A percentile compares a stretch with the other conserved stretches of the same genome.
These are phyloP conservation scores for Darevskia nairensis DNA, from an alignment of 2,797 vertebrate genomes.

Conservation along the genomic window DNA sequence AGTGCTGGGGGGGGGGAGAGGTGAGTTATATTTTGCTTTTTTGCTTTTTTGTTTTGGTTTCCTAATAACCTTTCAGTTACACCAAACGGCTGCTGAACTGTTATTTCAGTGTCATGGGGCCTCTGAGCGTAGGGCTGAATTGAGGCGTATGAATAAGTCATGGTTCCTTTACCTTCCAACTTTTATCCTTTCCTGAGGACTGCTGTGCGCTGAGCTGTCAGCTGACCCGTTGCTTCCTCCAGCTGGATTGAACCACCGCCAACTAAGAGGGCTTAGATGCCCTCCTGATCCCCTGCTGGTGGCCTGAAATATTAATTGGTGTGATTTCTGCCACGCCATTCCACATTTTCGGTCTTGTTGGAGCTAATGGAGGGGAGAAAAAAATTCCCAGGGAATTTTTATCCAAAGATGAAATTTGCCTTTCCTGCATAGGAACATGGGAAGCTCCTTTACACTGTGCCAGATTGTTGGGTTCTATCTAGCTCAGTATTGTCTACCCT, in stretches of 20 bases:
- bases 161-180: neutral
- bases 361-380: neutral
- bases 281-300: neutral
- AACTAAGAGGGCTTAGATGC: too few species aligned
- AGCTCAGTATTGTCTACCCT: too few species aligned
- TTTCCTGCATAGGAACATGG: neutral
- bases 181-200: neutral
- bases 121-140: neutral
- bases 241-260: neutral
- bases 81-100: neutral
- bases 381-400: neutral
- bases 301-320: conserved; percentile 16
- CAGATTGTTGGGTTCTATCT: too few species aligned
- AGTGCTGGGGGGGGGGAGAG: neutral
- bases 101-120: neutral
- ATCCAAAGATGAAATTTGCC: neutral
- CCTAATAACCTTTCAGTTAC: neutral
- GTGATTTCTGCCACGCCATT: neutral
- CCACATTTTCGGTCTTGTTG: neutral
- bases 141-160: neutral
- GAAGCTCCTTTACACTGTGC: too few species aligned
- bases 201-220: neutral
- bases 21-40: too few species aligned
- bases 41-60: neutral
- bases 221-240: neutral